Evolutionary conservation across 2,888 invertebrate genomes (phyloP), one percentile per base, ranked within the genome.

Genomic region (Abrostola triplasia): DNA sequence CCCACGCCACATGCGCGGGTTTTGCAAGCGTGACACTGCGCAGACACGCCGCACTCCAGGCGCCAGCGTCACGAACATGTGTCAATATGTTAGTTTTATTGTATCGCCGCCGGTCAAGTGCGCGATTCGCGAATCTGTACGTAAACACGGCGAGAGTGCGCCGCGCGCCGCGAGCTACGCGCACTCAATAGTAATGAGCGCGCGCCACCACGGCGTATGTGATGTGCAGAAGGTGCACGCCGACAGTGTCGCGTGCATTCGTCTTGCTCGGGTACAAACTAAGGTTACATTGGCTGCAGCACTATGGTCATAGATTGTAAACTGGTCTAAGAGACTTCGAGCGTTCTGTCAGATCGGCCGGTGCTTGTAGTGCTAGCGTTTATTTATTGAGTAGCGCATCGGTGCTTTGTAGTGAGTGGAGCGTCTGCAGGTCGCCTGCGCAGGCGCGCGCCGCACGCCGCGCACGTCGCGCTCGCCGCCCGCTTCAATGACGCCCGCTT

Each of bases 1-100:
- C 76, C 58, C 76, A 74, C 75, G 76, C 55, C 64, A 40, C 61
- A 55, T 24, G 56, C 59, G 41, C 53, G 7, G 47, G 55, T 64
- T 60, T 59, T 42, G 53, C 70, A 58, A 44, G 52, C 35, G 48
- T 9, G 11, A 37, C 40, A n/a, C 40, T 50, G 42, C 38, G 38
- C 42, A 41, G 24, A 54, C 36, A 40, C 24, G 58, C 41, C 48
- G 55, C 53, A 59, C 52, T 59, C 59, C 55, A 55, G 65, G 11
- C 44, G 59, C 44, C 44, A 24, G 44, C 44, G 44, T 24, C 44
- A 50, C 12, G 40, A 11, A 36, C 56, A 51, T 56, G 52, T 62
- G 40, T 52, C 63, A 62, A 70, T 44, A 38, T 12, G 12, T 12
- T 55, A 11, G 13, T n/a, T 36, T 6, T 37, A 11, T n/a, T 36